phyloP scores from a whole-genome alignment of 2,888 invertebrate genomes.

The Neoascia interrupta region DNA sequence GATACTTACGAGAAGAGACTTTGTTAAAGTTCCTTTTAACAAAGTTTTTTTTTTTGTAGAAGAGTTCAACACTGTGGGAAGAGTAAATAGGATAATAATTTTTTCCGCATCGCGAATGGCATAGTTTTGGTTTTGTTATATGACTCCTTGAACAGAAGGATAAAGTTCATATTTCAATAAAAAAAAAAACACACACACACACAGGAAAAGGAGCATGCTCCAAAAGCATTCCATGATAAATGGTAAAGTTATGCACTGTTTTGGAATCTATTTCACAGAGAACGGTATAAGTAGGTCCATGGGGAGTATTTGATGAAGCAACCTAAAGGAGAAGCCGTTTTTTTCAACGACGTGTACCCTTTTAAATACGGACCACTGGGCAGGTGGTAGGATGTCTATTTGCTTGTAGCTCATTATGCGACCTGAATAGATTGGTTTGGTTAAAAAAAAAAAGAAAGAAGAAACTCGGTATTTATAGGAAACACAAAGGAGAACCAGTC shows the following conservation, averaged over 20 bases:
- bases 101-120: conserved; percentile 2
- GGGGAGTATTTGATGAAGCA: not conserved
- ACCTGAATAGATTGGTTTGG: too few relatives aligned
- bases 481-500: too few relatives aligned
- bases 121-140: conserved; percentile 10
- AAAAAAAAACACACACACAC: not conserved
- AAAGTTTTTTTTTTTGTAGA: conserved; percentile 15
- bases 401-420: too few relatives aligned
- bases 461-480: too few relatives aligned
- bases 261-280: too few relatives aligned
- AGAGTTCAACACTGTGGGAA: conserved; percentile 36
- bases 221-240: not conserved
- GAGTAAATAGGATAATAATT: conserved; percentile 57
- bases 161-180: conserved; percentile 21
- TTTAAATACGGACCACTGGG: too few relatives aligned
- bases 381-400: too few relatives aligned
- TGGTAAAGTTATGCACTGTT: too few relatives aligned
- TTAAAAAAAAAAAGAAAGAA: too few relatives aligned
- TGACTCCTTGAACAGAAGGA: not conserved
- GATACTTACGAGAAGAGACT: too few relatives aligned
- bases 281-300: not conserved
- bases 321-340: not conserved
- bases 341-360: too few relatives aligned
- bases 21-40: too few relatives aligned
- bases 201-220: not conserved